Evolutionary conservation across 2,113 vertebrate genomes (phyloP), one percentile per base, ranked within the genome.

Genomic region (Corythornis cristatus): DNA sequence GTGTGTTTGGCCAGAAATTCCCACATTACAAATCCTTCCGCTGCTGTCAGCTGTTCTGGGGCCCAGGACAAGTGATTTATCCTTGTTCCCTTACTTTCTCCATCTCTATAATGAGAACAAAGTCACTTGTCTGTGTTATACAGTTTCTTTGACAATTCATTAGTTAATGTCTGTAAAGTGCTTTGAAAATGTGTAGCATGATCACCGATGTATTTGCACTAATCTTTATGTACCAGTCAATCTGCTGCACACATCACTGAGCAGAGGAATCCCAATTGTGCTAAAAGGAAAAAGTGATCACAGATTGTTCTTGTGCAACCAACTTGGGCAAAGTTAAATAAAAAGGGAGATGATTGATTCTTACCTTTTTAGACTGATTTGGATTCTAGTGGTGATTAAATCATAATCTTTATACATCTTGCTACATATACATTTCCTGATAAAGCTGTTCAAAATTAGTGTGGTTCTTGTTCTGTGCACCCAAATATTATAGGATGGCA

Each of bases 11-110:
- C n/a, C 13, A 58, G 37, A 82, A 84, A 40, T 83, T 61, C 67
- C 67, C 42, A 43, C 60, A 28, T 65, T 64, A 70, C 54, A 26
- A 88, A 74, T 48, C 79, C 57, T 40, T 61, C 33, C 68, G 35
- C 76, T 82, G 46, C 57, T 58, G 56, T 28, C 84, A 50, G 50
- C 54, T 42, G 12, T 43, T 75, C 42, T 9, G 48, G 83, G 72
- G 79, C 16, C 18, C 35, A 48, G 72, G 33, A 73, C 7, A 93
- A 96, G 68, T 84, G 82, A 91, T 67, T 90, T 81, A 95, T 48
- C n/a, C 37, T 89, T 12, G 11, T 60, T 83, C 73, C 84, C 64
- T 60, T 16, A 71, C 29, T 45, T 83, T 56, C 51, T 33, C 67
- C 73, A 71, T 46, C 61, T 76, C 78, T 48, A 11, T 95, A 97